These are phyloP conservation scores for Archaeoteleia sp. DNA, from an alignment of 2,888 invertebrate genomes.

Conservation along the genomic window DNA sequence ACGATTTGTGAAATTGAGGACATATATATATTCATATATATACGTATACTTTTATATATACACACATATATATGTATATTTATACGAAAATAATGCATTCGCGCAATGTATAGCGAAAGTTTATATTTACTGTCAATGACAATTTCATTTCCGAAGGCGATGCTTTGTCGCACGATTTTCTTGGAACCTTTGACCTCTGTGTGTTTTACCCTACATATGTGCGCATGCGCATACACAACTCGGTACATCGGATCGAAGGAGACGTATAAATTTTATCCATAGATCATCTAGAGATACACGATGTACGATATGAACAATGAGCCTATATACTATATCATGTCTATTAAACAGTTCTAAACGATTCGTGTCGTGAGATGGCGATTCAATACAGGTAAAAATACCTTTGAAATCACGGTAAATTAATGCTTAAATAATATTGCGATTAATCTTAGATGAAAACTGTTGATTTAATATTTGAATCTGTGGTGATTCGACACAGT, in stretches of 20 bases:
- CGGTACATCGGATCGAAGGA: slow-evolving; percentile 14
- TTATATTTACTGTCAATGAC: slow-evolving; percentile 55
- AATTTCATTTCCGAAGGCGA: slow-evolving; percentile 59
- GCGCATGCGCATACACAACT: no score
- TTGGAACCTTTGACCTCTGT: slow-evolving; percentile 43
- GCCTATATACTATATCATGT: slow-evolving; percentile 31
- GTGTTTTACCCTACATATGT: slow-evolving; percentile 7
- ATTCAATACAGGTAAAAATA: no score
- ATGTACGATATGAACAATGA: slow-evolving; percentile 33
- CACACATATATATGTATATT: slow-evolving; percentile 21
- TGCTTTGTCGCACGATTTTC: slow-evolving; percentile 55
- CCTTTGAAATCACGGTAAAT: no score
- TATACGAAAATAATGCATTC: slow-evolving; percentile 16
- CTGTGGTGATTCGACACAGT: no score
- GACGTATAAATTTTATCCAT: slow-evolving; percentile 24
- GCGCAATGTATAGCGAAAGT: slow-evolving; percentile 41
- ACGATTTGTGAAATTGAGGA: slow-evolving; percentile 73
- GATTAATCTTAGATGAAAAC: no score
- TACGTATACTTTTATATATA: slow-evolving; percentile 35
- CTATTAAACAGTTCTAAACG: slow-evolving; percentile 43
- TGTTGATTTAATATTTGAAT: no score
- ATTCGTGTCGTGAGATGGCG: no score
- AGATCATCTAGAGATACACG: slow-evolving; percentile 35
- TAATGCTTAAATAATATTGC: no score
- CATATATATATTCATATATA: slow-evolving; percentile 44